These are phyloP conservation scores for Pristionchus fissidentatus DNA, from an alignment of 2,888 invertebrate species.

Conservation along the genomic window DNA sequence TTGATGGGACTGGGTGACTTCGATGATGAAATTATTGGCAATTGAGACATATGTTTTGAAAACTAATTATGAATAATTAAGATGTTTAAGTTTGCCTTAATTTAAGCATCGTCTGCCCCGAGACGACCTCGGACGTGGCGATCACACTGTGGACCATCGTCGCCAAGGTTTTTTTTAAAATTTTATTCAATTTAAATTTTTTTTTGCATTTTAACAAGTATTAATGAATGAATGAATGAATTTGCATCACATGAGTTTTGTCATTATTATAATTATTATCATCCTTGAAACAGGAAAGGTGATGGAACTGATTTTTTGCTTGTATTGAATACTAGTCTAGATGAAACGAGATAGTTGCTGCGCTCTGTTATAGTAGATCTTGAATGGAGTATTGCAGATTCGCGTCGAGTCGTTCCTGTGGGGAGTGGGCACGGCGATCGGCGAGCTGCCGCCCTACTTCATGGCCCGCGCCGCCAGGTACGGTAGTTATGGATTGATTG, in stretches of 20 bases:
- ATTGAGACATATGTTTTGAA: too few relatives aligned
- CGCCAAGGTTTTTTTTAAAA: conserved; percentile 81
- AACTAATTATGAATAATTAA: too few relatives aligned
- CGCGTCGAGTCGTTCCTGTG: conserved; percentile 96
- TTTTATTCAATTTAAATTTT: neutral
- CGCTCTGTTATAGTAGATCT: neutral
- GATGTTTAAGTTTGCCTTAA: too few relatives aligned
- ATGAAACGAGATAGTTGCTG: neutral
- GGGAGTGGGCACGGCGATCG: conserved; percentile 92
- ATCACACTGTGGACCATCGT: conserved; percentile 93
- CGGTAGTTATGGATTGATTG: neutral
- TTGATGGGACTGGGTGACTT: too few relatives aligned
- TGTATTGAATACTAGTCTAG: neutral
- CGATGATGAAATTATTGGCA: too few relatives aligned
- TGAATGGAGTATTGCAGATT: conserved; percentile 77
- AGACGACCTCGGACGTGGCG: conserved; percentile 64
- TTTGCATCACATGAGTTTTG: too few relatives aligned
- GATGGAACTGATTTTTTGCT: neutral
- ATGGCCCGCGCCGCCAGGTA: conserved; percentile 89
- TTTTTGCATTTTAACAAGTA: neutral
- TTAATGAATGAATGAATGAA: too few relatives aligned
- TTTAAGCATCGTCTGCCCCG: conserved; percentile 91
- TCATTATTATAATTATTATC: too few relatives aligned
- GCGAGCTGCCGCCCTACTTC: conserved; percentile 98
- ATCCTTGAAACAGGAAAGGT: too few relatives aligned